Evolutionary conservation across 35 echinoderm and acorn worm genomes (phyloP).

Genomic region (Amphiura filiformis): DNA sequence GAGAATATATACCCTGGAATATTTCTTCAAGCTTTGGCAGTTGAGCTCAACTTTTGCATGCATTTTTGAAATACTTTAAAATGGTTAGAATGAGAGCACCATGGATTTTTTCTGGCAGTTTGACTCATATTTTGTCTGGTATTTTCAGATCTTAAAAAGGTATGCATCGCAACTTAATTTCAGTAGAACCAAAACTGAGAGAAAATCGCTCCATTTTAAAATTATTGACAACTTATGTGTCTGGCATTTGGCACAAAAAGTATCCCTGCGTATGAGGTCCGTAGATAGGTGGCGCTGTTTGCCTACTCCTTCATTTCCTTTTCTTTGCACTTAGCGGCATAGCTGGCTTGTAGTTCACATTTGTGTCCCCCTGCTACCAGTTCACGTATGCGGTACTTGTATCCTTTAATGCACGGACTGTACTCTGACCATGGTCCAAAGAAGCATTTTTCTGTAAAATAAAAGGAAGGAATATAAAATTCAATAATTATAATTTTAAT

Average conservation of each 20-base stretch:
- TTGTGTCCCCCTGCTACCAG: constrained; percentile 15
- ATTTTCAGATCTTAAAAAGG: too few species aligned
- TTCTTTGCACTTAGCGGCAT: constrained; percentile 23
- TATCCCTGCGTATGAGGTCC: background rate
- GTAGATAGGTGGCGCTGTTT: background rate
- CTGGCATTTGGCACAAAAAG: background rate
- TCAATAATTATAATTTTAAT: too few species aligned
- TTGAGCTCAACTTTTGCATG: too few species aligned
- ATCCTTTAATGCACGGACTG: constrained; percentile 22
- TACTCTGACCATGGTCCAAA: constrained; percentile 42
- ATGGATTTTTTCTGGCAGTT: too few species aligned
- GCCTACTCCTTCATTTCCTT: background rate
- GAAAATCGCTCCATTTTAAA: too few species aligned
- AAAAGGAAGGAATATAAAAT: background rate
- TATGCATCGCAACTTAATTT: too few species aligned
- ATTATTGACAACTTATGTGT: background rate
- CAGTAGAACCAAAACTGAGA: too few species aligned
- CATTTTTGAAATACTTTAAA: too few species aligned
- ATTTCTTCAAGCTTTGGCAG: too few species aligned
- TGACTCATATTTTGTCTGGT: too few species aligned
- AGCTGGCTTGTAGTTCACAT: constrained; percentile 18
- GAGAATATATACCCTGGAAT: too few species aligned
- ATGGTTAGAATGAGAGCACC: too few species aligned
- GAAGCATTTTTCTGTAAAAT: constrained; percentile 38
- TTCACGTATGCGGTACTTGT: constrained; percentile 1